phyloP scores from a whole-genome alignment of 2,888 invertebrate genomes.

The Melieria crassipennis region DNA sequence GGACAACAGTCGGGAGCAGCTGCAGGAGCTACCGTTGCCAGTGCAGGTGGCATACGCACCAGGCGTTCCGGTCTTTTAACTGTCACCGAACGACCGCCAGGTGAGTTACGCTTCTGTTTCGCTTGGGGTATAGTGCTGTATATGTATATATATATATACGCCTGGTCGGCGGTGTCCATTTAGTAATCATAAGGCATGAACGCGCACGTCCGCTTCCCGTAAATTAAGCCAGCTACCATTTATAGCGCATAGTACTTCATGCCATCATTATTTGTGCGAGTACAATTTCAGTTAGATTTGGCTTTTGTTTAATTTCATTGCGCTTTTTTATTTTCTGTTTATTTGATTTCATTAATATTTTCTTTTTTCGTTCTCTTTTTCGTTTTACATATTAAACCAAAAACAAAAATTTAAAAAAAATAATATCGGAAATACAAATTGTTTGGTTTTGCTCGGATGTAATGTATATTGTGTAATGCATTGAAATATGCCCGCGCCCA shows the following conservation, averaged over 20 bases:
- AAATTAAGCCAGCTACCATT: too few species aligned
- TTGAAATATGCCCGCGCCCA: conserved; percentile 22
- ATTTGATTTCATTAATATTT: conserved; percentile 41
- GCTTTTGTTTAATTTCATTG: conserved; percentile 20
- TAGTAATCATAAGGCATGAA: too few species aligned
- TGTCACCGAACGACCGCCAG: conserved; percentile 87
- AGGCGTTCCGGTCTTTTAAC: conserved; percentile 85
- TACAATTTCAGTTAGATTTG: conserved; percentile 18
- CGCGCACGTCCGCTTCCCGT: too few species aligned
- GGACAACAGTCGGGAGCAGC: conserved; percentile 28
- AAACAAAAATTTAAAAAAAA: conserved; percentile 2
- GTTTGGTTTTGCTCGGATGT: conserved; percentile 51
- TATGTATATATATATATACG: not conserved
- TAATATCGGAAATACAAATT: conserved; percentile 1
- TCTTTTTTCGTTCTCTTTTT: conserved; percentile 44
- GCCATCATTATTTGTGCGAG: not conserved
- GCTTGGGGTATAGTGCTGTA: not conserved
- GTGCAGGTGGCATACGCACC: conserved; percentile 69
- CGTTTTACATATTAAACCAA: conserved; percentile 43
- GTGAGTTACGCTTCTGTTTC: conserved; percentile 66
- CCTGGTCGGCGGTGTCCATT: too few species aligned
- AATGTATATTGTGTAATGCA: conserved; percentile 49
- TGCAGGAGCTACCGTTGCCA: conserved; percentile 45
- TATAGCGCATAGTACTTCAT: too few species aligned
- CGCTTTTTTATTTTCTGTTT: conserved; percentile 39